phyloP scores from a whole-genome alignment of 2,888 invertebrate genomes.

The Apamea epomidion region DNA sequence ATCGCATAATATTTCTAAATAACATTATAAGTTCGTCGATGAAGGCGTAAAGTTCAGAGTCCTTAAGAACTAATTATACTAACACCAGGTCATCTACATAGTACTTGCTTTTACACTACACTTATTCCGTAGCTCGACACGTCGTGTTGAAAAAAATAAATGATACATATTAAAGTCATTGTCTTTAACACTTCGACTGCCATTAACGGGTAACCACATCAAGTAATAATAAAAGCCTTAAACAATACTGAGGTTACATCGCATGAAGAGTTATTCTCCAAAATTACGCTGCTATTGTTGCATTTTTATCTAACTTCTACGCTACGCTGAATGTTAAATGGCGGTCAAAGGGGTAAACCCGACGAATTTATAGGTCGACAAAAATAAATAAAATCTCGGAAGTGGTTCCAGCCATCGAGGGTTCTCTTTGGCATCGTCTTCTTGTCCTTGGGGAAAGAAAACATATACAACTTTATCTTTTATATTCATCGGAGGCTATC shows the following conservation, averaged over 20 bases:
- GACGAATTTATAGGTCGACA: conserved; percentile 71
- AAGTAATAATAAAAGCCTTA: background rate
- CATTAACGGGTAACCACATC: conserved; percentile 9
- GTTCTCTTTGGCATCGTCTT: conserved; percentile 72
- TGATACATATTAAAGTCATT: conserved; percentile 60
- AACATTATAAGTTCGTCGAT: conserved; percentile 42
- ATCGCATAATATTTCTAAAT: conserved; percentile 41
- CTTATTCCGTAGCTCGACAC: conserved; percentile 61
- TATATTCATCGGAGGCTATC: conserved; percentile 53
- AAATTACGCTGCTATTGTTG: conserved; percentile 19
- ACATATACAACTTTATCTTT: conserved; percentile 79
- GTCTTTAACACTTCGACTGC: conserved; percentile 65
- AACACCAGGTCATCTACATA: conserved; percentile 59
- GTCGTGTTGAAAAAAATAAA: conserved; percentile 68
- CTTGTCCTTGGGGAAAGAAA: conserved; percentile 84
- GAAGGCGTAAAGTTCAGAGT: conserved; percentile 49
- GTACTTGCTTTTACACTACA: conserved; percentile 68
- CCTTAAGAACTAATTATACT: conserved; percentile 62
- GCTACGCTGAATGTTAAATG: conserved; percentile 39
- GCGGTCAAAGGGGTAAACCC: conserved; percentile 67
- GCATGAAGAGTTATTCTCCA: conserved; percentile 6
- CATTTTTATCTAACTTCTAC: conserved; percentile 23
- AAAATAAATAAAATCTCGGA: conserved; percentile 71
- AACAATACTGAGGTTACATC: background rate
- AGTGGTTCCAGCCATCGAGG: conserved; percentile 65